Percentiles rank a stretch among this genome's conserved stretches.
phyloP scores from a whole-genome alignment of 2,113 vertebrate genomes.

The Semnornis frantzii region DNA sequence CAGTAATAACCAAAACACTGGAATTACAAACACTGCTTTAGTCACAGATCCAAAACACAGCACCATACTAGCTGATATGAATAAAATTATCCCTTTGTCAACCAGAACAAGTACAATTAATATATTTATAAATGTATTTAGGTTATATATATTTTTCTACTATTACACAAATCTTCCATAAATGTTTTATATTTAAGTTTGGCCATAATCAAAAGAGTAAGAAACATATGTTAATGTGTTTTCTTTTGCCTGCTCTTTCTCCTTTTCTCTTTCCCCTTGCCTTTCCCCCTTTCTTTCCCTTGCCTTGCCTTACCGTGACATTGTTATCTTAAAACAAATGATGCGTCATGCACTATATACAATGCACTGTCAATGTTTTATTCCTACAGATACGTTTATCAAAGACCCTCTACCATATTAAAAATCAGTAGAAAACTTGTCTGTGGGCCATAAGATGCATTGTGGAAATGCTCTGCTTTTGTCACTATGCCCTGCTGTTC shows the following conservation, averaged over 20 bases:
- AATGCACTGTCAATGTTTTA: background rate
- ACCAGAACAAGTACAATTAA: background rate
- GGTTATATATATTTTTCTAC: background rate
- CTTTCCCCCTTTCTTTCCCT: background rate
- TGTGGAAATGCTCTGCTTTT: background rate
- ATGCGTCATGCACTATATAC: accelerated
- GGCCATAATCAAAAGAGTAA: background rate
- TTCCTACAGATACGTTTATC: background rate
- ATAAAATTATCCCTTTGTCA: background rate
- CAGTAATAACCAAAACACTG: no score
- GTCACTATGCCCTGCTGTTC: background rate
- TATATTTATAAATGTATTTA: background rate
- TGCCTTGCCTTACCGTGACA: background rate
- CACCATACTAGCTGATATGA: background rate
- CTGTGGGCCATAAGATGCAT: background rate
- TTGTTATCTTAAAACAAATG: background rate
- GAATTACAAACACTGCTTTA: background rate
- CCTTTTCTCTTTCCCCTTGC: background rate
- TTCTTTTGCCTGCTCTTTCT: background rate
- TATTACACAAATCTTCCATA: background rate
- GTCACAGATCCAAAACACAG: background rate
- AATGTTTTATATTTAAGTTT: background rate
- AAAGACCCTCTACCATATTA: background rate
- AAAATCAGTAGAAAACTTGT: background rate
- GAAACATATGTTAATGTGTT: background rate